Conservation (phyloP, 2,113 vertebrate species). For the Cnemophilus loriae region DNA sequence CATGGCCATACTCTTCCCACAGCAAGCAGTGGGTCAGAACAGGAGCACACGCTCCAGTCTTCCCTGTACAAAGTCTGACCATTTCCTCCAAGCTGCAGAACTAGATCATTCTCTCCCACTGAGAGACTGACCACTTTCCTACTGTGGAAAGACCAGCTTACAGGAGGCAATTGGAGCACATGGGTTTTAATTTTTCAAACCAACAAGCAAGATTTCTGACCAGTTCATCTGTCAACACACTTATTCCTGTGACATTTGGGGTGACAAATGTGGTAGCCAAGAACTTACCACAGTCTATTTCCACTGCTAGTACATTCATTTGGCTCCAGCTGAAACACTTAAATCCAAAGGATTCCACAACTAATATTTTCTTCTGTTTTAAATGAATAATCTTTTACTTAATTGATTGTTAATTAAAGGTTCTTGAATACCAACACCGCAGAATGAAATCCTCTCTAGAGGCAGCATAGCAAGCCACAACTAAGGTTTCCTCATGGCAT, state of each 20-base stretch:
- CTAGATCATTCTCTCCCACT: neutral
- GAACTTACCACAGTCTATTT: neutral
- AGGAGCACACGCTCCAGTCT: rapidly evolving
- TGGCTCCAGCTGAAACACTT: neutral
- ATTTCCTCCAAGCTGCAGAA: neutral
- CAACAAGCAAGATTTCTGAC: neutral
- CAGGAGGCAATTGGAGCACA: neutral
- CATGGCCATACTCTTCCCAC: neutral
- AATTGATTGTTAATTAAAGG: neutral
- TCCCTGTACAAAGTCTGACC: neutral
- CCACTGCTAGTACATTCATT: neutral
- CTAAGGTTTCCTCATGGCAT: neutral
- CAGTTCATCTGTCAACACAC: slow-evolving; percentile 17
- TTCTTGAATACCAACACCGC: neutral
- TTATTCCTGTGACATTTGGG: neutral
- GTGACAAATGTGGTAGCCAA: neutral
- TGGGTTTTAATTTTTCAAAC: neutral
- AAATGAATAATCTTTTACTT: neutral
- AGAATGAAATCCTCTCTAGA: neutral
- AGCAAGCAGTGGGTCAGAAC: neutral
- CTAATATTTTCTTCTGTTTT: neutral
- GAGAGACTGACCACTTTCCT: too few relatives aligned
- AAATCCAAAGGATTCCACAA: neutral
- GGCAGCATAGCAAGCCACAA: neutral
- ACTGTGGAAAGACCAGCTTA: neutral